Base-by-base conservation (phyloP, 2,113 vertebrate species). In the Tragulus kanchil region DNA sequence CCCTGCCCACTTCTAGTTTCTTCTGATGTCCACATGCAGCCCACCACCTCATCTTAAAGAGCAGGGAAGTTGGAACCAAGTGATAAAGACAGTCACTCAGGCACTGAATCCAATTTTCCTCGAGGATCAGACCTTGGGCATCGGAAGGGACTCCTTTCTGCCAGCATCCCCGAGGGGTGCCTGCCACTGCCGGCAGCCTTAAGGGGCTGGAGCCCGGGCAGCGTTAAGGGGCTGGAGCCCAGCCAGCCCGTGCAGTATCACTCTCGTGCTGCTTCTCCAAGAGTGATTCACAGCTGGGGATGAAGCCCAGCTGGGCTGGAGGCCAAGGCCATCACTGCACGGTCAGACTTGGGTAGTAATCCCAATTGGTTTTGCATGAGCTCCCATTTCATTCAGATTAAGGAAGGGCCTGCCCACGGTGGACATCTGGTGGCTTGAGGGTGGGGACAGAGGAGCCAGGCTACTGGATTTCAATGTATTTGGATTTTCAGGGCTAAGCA, bases 331-430 rank as follows among this genome's bases (percentile, higher is more conserved):
- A 90, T 97, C 82, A 78, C 65, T 1, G 14, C 16, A 1, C n/a
- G 2, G 67, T 69, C 86, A 97, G 65, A 90, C 97, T 79, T 85
- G 95, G 93, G 88, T 90, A n/a, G 69, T 16, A 67, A 97, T 96
- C 93, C 48, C 56, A 83, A 48, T 36, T 56, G 94, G 48, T 67
- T 89, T 97, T 82, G 58, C 77, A 67, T 36, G 23, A 88, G 26
- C 94, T 97, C 81, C 85, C 50, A 19, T 94, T 97, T 95, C 77
- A 88, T 92, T 88, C 71, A 42, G 75, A 93, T 96, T 95, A 96
- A 93, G 87, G 96, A 81, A 81, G 52, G 77, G 15, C 28, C 86
- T 90, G 86, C 75, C 83, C 52, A 54, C 64, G 6, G 0, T 73
- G 71, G 89, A 54, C 84, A 56, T 58, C 62, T 89, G 89, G 59